A percentile compares a stretch with the other conserved stretches of the same genome.
Conservation (phyloP, 2,797 vertebrate genomes). For the Nyctalus aviator region DNA sequence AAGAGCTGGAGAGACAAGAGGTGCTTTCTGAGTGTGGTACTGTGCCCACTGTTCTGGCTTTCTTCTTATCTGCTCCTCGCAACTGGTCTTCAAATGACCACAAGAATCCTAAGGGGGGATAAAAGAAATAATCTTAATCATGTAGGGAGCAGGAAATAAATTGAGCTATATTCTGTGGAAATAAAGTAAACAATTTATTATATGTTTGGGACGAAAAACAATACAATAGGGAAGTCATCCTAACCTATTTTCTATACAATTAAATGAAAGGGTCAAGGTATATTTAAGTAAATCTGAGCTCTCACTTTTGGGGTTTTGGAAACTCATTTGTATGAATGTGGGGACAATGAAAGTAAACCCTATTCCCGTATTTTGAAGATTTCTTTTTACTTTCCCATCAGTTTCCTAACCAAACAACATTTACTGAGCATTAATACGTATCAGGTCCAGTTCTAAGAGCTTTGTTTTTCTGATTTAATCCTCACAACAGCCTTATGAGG, state of each 20-base stretch:
- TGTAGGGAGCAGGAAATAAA: conserved; percentile 58
- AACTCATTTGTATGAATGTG: not conserved
- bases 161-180: conserved; percentile 38
- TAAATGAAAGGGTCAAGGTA: conserved; percentile 48
- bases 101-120: conserved; percentile 86
- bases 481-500: conserved; percentile 63
- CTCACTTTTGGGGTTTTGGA: conserved; percentile 54
- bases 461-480: conserved; percentile 72
- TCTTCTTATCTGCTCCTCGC: conserved; percentile 94
- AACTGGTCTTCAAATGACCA: conserved; percentile 90
- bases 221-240: not conserved
- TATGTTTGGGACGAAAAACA: conserved; percentile 23
- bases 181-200: conserved; percentile 57
- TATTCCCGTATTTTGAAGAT: conserved; percentile 44
- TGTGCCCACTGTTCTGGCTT: conserved; percentile 96
- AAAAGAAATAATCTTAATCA: conserved; percentile 71
- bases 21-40: conserved; percentile 89
- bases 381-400: conserved; percentile 38
- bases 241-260: conserved; percentile 31
- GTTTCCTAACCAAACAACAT: conserved; percentile 65
- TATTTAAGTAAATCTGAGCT: conserved; percentile 15
- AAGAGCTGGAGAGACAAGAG: conserved; percentile 90
- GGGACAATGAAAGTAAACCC: conserved; percentile 48
- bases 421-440: conserved; percentile 59
- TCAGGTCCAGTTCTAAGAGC: conserved; percentile 48